A percentile compares a stretch with the other conserved stretches of the same genome.
Evolutionary conservation across 23 tunicate species (phyloP).

Genomic region (Oikopleura vanhoeffeni): DNA sequence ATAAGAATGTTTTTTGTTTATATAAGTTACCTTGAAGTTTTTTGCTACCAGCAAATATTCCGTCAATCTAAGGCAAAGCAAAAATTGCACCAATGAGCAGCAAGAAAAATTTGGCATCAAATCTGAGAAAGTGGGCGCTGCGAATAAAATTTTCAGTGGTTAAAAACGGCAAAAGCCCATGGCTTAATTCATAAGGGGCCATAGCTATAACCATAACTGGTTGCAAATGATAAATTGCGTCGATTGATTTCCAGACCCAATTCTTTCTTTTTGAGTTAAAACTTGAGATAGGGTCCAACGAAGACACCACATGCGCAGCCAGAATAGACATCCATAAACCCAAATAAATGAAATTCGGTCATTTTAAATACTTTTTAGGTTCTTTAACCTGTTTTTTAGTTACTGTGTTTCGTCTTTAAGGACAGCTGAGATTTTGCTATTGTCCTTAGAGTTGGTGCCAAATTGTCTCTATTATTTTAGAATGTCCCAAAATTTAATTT

Average conservation of each 20-base stretch:
- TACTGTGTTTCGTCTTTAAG: no score
- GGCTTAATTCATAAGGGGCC: neutral
- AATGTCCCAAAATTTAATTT: no score
- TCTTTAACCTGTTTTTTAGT: no score
- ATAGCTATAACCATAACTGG: neutral
- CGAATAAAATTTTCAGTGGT: neutral
- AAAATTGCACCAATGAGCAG: neutral
- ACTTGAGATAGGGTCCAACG: conserved; percentile 6
- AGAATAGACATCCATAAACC: neutral
- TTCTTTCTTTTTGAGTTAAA: neutral
- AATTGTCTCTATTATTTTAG: no score
- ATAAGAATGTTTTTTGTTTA: no score
- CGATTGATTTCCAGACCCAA: neutral
- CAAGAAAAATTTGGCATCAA: neutral
- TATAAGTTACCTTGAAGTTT: neutral
- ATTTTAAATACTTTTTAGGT: conserved; percentile 11
- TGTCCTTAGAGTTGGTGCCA: no score
- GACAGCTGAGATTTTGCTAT: no score
- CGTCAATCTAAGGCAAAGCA: neutral
- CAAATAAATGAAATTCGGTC: neutral
- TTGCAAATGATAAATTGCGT: neutral
- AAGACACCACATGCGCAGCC: neutral
- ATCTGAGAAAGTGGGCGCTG: neutral
- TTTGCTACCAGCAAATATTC: neutral
- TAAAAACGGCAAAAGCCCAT: neutral